These are phyloP conservation scores for Oryctolagus cuniculus DNA, from an alignment of 2,113 vertebrate species.

Conservation along the genomic window DNA sequence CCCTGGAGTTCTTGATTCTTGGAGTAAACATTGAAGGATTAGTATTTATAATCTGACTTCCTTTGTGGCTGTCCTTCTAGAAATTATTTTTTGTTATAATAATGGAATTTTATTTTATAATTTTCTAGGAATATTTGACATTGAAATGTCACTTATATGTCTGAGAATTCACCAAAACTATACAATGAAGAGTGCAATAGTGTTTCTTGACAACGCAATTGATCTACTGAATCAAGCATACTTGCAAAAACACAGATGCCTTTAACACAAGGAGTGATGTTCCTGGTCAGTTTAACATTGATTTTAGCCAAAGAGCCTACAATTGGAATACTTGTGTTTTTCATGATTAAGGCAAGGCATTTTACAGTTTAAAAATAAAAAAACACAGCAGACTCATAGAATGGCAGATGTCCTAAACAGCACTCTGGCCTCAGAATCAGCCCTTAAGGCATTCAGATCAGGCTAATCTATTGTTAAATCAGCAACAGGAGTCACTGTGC, in stretches of 20 bases:
- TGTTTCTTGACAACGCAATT: neutral
- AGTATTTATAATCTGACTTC: too few relatives aligned
- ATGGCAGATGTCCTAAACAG: too few relatives aligned
- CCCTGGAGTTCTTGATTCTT: too few relatives aligned
- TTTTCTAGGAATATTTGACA: neutral
- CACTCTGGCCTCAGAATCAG: too few relatives aligned
- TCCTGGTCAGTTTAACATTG: neutral
- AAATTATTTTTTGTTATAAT: neutral
- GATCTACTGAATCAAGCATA: neutral
- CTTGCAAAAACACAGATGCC: neutral
- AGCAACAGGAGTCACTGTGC: too few relatives aligned
- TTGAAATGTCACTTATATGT: neutral
- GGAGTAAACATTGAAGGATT: too few relatives aligned
- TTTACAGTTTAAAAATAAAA: neutral
- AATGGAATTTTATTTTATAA: neutral
- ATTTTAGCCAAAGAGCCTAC: neutral
- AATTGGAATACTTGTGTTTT: neutral
- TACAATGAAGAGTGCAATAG: neutral
- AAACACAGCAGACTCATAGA: too few relatives aligned
- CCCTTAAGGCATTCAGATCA: too few relatives aligned
- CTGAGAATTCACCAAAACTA: neutral
- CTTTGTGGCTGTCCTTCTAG: too few relatives aligned
- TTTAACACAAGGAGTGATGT: neutral
- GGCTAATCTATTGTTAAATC: too few relatives aligned
- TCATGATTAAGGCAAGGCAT: neutral